Evolutionary conservation across 2,797 vertebrate species (phyloP), one percentile per base, ranked within the genome.

Genomic region (Chelonia mydas): DNA sequence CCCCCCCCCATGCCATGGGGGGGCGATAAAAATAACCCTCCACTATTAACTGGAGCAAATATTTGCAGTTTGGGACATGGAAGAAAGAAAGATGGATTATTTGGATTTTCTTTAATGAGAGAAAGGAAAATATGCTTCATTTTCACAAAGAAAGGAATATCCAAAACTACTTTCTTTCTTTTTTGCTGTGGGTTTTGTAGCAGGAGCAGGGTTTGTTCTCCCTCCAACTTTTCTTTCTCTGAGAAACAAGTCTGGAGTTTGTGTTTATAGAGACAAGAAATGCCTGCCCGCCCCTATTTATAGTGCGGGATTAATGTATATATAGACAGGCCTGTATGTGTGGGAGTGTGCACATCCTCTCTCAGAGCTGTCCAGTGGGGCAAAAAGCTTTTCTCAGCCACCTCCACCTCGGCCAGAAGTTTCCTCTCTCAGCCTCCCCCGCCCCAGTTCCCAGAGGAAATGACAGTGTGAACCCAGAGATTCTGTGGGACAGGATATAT

Each of bases 401-500:
- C 87, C 78, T 81, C 92, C 7, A 92, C 94, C 90, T 89, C 50
- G 0, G 92, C 93, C 95, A 95, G 90, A 55, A 61, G 12, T 76
- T 74, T 54, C 59, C 50, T 89, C 92, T 87, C 41, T n/a, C 77
- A 78, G 37, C 90, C n/a, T 61, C 59, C 84, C 94, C 74, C 74
- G 90, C 93, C 89, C 94, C 0, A 1, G 90, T 90, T 95, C 98
- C 93, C 97, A 96, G 92, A 97, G 97, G 97, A 98, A 98, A 93
- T 96, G 97, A 94, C 97, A 96, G 90, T 84, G 91, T 31, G 86
- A 95, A 61, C 96, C 88, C 84, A 91, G 89, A 95, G 93, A 91
- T 96, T 96, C 83, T 94, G 96, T 96, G 94, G 97, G 97, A 96
- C 97, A 96, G 97, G 97, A 98, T 97, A 92, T 51, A 72, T 90